These are phyloP conservation scores for Galemys pyrenaicus DNA, from an alignment of 2,113 vertebrate genomes.

Conservation along the genomic window DNA sequence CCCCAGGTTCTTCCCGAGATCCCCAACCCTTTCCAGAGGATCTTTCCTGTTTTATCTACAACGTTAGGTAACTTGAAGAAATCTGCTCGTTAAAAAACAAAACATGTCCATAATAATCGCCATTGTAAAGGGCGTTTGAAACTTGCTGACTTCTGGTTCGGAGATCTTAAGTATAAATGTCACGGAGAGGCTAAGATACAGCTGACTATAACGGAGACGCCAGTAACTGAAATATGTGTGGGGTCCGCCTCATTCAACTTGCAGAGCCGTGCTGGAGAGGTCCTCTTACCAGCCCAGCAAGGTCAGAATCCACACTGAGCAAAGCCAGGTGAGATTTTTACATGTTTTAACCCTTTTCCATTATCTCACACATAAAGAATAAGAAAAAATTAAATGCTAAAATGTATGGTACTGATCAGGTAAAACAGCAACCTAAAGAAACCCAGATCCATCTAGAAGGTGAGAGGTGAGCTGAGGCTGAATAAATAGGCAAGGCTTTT, in stretches of 20 bases:
- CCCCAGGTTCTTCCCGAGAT: neutral
- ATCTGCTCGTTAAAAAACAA: neutral
- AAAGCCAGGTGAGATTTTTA: neutral
- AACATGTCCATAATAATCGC: neutral
- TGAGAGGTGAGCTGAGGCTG: too few relatives aligned
- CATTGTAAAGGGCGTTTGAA: neutral
- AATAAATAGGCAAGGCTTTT: too few relatives aligned
- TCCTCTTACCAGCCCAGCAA: neutral
- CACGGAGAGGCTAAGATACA: neutral
- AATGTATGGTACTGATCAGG: neutral
- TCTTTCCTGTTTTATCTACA: neutral
- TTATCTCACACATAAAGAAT: neutral
- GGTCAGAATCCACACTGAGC: neutral
- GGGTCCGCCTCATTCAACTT: fast-evolving
- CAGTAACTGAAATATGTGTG: neutral
- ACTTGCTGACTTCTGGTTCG: neutral
- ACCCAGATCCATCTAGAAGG: fast-evolving
- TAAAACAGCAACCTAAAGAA: neutral
- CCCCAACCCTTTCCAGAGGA: neutral
- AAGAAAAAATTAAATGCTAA: neutral
- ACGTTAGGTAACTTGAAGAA: neutral
- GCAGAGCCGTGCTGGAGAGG: neutral
- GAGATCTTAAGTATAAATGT: neutral
- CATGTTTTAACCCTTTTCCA: neutral
- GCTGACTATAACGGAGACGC: neutral